Conservation (phyloP, 2,113 vertebrate species). For the Clinocottus analis region DNA sequence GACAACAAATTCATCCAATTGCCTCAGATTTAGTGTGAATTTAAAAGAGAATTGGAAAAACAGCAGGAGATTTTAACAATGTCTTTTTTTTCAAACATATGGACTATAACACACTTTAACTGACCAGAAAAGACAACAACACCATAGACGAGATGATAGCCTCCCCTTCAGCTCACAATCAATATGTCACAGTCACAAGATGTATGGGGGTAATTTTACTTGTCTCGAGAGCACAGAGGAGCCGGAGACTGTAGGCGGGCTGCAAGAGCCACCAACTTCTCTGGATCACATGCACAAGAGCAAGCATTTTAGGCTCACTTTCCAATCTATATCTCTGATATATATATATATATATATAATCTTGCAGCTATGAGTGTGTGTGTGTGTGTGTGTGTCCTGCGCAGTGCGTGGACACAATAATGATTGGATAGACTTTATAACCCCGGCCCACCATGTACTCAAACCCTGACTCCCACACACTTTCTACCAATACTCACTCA, state of each 20-base stretch:
- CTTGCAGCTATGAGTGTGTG: conserved; percentile 15
- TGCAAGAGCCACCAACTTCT: conserved; percentile 19
- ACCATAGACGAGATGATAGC: conserved; percentile 59
- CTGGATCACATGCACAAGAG: conserved; percentile 4
- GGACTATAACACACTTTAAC: conserved; percentile 22
- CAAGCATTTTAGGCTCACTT: conserved; percentile 5
- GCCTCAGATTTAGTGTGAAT: conserved; percentile 10
- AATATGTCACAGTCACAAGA: conserved; percentile 70
- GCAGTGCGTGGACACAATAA: conserved; percentile 65
- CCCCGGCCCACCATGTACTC: conserved; percentile 70
- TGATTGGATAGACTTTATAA: conserved; percentile 68
- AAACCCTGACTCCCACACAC: conserved; percentile 66
- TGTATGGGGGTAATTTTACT: conserved; percentile 71
- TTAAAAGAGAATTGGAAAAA: conserved; percentile 24
- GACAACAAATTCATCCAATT: not conserved
- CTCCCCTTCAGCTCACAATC: conserved; percentile 62
- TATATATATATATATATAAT: conserved; percentile 4
- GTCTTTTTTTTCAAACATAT: conserved; percentile 43
- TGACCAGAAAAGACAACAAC: conserved; percentile 43
- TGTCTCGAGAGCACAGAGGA: conserved; percentile 37
- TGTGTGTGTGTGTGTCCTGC: conserved; percentile 30
- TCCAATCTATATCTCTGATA: not conserved
- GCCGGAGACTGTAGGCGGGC: conserved; percentile 36
- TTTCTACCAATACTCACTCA: conserved; percentile 50
- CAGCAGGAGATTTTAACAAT: conserved; percentile 28